A percentile compares a stretch with the other conserved stretches of the same genome.
phyloP scores from a whole-genome alignment of 2,888 invertebrate species.

The Eupithecia insigniata region DNA sequence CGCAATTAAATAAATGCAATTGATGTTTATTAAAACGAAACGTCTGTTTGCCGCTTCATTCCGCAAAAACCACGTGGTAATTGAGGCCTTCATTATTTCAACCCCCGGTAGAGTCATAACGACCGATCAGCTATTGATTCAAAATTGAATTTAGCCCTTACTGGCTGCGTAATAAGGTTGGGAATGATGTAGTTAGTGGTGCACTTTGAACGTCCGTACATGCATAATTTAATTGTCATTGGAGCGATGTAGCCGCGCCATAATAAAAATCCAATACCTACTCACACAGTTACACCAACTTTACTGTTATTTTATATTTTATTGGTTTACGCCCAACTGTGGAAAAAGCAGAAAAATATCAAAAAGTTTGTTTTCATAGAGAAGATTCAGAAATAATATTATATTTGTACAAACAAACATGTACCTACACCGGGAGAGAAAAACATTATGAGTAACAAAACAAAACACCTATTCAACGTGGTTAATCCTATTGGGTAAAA shows the following conservation, averaged over 20 bases:
- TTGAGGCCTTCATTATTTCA: conserved; percentile 29
- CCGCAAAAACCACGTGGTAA: conserved; percentile 21
- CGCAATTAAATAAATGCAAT: not conserved
- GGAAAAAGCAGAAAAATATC: not conserved
- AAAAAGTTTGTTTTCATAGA: not conserved
- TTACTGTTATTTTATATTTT: not conserved
- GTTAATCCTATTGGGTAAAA: not conserved
- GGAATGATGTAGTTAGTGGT: conserved; percentile 19
- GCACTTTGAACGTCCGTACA: conserved; percentile 28
- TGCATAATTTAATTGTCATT: conserved; percentile 30
- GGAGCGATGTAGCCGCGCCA: conserved; percentile 18
- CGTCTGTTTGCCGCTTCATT: conserved; percentile 11
- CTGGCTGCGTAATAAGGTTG: conserved; percentile 8
- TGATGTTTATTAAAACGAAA: not conserved
- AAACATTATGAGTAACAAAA: not conserved
- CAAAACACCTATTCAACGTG: not conserved
- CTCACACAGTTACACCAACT: not conserved
- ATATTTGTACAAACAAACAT: not conserved
- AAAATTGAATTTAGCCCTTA: conserved; percentile 16
- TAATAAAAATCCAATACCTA: conserved; percentile 34
- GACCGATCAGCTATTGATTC: conserved; percentile 19
- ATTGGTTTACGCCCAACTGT: not conserved
- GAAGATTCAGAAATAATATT: not conserved
- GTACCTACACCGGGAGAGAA: not conserved
- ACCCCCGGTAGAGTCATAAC: conserved; percentile 13